These are phyloP conservation scores for Drosophila fulvimacula DNA, from an alignment of 2,888 invertebrate genomes.

Conservation along the genomic window DNA sequence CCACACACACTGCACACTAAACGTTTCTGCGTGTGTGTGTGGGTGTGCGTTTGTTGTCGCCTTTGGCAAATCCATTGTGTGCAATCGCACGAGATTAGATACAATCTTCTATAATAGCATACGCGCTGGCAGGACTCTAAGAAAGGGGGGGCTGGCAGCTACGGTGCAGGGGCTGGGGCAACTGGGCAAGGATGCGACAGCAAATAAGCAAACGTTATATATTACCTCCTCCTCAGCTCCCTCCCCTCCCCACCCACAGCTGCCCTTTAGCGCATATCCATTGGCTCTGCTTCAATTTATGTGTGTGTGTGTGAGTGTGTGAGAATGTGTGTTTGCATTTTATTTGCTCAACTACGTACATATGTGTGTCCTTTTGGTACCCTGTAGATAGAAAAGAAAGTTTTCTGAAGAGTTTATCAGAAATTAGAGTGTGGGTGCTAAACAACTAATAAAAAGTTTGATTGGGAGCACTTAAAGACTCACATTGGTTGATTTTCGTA, in stretches of 20 bases:
- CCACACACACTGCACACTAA: constrained; percentile 20
- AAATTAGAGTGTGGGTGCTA: not conserved
- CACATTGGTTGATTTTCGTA: not conserved
- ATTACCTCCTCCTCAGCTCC: constrained; percentile 7
- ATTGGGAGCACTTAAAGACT: not conserved
- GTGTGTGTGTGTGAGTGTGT: constrained; percentile 25
- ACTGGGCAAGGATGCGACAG: constrained; percentile 24
- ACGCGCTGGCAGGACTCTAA: constrained; percentile 27
- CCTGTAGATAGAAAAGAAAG: not conserved
- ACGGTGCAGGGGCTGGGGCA: not conserved
- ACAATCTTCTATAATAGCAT: constrained; percentile 77
- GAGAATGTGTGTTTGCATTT: constrained; percentile 39
- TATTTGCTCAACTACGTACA: constrained; percentile 51
- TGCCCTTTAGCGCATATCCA: constrained; percentile 23
- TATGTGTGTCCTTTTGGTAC: constrained; percentile 25
- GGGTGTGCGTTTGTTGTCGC: constrained; percentile 36
- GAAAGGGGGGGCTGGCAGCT: not conserved
- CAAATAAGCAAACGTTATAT: constrained; percentile 53
- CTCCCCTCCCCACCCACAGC: not conserved
- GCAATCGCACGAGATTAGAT: constrained; percentile 78
- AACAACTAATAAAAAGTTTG: not conserved
- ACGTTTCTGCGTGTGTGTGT: constrained; percentile 10
- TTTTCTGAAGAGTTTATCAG: not conserved
- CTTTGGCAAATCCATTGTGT: constrained; percentile 77
- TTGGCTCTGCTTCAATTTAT: constrained; percentile 36